Base-by-base conservation (phyloP, 1,140 invertebrate genomes). In the Bicyclus anynana region DNA sequence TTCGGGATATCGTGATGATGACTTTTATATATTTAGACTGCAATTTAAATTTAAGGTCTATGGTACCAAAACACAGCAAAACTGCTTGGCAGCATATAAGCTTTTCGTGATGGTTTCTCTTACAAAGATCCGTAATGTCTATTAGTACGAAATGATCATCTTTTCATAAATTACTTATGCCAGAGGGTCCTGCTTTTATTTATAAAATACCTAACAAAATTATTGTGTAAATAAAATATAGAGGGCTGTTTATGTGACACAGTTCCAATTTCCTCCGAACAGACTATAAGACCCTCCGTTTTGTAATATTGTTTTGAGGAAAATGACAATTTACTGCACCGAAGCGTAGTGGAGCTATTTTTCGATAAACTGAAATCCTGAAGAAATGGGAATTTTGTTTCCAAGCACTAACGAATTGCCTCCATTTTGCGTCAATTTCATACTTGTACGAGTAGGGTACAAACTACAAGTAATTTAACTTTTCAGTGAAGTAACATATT, bases 281-380 rank as follows among this genome's bases (percentile, higher is more conserved):
- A 23, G 2, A 7, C 7, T 23, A 23, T 7, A 23, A 23, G 7
- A 23, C 23, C 23, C 23, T 23, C 29, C 7, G 29, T 33, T 3
- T 33, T 27, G 10, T 9, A 27, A 33, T 33, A 33, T 10, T 12
- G 10, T 3, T 33, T 12, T 3, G 38, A 38, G 18, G 49, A 29
- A 58, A 51, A 16, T 17, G 38, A 2, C 55, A 51, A 44, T 51
- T 48, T 51, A 58, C 44, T 27, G 33, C 21, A 26, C 20, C 44
- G 14, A 27, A 26, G 17, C 13, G 21, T n/a, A 26, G n/a, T 2
- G 10, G 12, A 38, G 37, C n/a, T 2, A 38, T 38, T 38, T 38
- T 14, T 38, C 1, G 13, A 17, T 38, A 38, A 38, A 38, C 37
- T 38, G 37, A 17, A 38, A 38, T 38, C 37, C 5, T 16, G 5